These are phyloP conservation scores for Herpetotheres cachinnans DNA, from an alignment of 2,113 vertebrate genomes.

Conservation along the genomic window DNA sequence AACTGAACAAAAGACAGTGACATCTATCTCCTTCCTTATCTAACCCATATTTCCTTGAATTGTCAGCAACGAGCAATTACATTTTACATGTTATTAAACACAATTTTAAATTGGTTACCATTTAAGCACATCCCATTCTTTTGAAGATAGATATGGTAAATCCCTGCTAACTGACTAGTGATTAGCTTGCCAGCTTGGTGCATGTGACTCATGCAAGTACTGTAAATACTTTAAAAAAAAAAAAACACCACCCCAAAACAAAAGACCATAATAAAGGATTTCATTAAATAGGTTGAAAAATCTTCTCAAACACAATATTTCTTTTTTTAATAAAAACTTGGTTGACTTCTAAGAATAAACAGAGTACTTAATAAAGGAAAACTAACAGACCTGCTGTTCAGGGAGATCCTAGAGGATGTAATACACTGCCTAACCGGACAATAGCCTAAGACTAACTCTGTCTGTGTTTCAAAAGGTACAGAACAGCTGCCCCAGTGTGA, in stretches of 20 bases:
- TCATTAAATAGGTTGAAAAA: not conserved
- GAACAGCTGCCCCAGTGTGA: not conserved
- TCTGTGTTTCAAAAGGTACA: not conserved
- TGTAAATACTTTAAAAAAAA: not conserved
- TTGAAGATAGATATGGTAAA: not conserved
- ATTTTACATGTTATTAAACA: conserved; percentile 22
- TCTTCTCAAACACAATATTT: not conserved
- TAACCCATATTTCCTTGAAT: conserved; percentile 39
- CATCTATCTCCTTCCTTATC: conserved; percentile 52
- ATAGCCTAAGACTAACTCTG: not conserved
- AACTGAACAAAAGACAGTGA: conserved; percentile 50
- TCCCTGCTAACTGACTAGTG: not conserved
- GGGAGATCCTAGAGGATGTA: not conserved
- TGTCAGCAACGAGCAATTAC: conserved; percentile 13
- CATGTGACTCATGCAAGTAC: not conserved
- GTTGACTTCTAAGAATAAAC: not conserved
- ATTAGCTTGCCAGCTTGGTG: not conserved
- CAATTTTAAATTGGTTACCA: not conserved
- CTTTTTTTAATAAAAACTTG: not conserved
- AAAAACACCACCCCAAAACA: not conserved
- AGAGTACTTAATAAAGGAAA: not conserved
- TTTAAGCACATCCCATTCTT: not conserved
- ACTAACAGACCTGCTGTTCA: not conserved
- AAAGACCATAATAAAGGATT: not conserved
- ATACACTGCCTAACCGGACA: not conserved